Evolutionary conservation across 2,113 vertebrate species (phyloP).

Genomic region (Mustela lutreola): DNA sequence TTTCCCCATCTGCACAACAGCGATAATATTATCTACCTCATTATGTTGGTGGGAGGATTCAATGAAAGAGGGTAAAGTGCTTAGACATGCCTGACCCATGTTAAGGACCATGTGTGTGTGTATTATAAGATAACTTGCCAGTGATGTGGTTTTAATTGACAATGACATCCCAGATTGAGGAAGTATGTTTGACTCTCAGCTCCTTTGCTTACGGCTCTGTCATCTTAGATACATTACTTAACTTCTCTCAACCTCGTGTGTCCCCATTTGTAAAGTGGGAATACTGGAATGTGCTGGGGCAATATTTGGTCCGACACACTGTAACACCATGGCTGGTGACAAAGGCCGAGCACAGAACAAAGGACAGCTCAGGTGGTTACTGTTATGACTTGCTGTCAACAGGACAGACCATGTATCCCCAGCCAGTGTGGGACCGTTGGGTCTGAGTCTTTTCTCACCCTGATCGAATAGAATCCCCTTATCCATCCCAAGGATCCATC

Average conservation of each 20-base stretch:
- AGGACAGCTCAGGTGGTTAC: neutral
- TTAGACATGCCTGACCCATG: neutral
- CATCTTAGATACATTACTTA: neutral
- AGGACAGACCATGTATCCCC: neutral
- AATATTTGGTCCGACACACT: neutral
- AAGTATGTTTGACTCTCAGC: neutral
- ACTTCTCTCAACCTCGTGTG: neutral
- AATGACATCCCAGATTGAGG: neutral
- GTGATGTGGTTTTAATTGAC: neutral
- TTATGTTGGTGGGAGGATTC: neutral
- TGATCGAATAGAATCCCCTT: neutral
- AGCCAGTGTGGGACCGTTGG: accelerated
- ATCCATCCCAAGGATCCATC: neutral
- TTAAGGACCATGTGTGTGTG: neutral
- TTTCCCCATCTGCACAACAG: neutral
- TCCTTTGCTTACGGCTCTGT: neutral
- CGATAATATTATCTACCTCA: neutral
- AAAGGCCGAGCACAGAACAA: neutral
- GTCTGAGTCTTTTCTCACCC: neutral
- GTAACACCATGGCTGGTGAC: neutral
- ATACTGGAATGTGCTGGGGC: neutral
- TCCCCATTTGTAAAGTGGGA: neutral
- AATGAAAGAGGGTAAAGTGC: neutral
- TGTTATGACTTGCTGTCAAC: neutral
- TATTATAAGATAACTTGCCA: neutral